phyloP scores from a whole-genome alignment of 2,888 invertebrate genomes.

The Thysanoteuthis rhombus region DNA sequence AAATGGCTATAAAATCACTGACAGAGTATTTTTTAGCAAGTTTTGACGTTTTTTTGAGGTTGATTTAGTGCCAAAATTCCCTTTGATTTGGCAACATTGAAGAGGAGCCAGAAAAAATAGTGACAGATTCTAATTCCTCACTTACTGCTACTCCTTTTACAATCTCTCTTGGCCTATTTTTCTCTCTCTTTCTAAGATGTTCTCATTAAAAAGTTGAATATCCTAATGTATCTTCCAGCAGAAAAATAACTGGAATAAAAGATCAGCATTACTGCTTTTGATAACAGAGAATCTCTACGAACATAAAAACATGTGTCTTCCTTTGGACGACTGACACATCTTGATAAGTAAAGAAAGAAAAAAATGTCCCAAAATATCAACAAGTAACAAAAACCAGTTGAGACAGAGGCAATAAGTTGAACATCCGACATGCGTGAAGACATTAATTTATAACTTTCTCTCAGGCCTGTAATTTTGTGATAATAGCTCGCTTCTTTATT shows the following conservation, averaged over 20 bases:
- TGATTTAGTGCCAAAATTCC: too few relatives aligned
- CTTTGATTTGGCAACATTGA: too few relatives aligned
- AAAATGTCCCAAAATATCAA: not conserved
- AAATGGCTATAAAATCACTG: too few relatives aligned
- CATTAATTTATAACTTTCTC: not conserved
- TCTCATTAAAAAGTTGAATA: too few relatives aligned
- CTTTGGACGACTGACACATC: not conserved
- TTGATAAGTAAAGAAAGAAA: not conserved
- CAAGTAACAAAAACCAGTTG: not conserved
- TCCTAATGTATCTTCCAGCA: too few relatives aligned
- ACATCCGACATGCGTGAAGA: not conserved
- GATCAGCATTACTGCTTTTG: not conserved
- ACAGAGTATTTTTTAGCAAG: too few relatives aligned
- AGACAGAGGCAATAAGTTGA: not conserved
- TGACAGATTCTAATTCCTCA: not conserved
- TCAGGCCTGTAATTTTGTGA: not conserved
- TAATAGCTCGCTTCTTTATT: not conserved
- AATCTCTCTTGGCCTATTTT: too few relatives aligned
- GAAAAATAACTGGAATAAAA: not conserved
- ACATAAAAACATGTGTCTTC: not conserved
- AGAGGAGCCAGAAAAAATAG: too few relatives aligned
- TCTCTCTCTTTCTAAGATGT: too few relatives aligned
- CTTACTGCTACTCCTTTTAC: not conserved
- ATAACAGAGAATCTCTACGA: not conserved
- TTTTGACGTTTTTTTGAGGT: too few relatives aligned